A percentile compares a stretch with the other conserved stretches of the same genome.
Evolutionary conservation across 2,113 vertebrate genomes (phyloP).

Genomic region (Paramisgurnus dabryanus): DNA sequence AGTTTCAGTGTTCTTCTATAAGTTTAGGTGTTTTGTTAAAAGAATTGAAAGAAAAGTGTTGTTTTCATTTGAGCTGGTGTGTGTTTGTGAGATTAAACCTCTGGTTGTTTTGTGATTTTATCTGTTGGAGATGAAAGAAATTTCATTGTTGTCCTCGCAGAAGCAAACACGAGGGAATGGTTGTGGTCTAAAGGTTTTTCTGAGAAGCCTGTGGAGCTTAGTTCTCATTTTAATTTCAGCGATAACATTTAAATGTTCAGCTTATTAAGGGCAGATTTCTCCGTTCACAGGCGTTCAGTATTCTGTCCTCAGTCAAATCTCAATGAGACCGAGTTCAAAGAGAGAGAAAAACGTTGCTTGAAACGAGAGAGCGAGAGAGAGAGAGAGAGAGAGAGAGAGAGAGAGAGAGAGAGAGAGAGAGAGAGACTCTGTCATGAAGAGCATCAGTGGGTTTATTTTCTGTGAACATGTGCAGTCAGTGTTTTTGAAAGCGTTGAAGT

Average conservation of each 20-base stretch:
- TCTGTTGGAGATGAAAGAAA: constrained; percentile 18
- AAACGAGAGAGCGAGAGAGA: neutral
- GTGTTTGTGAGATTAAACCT: neutral
- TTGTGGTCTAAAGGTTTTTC: neutral
- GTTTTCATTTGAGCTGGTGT: too few species aligned
- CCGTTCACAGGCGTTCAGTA: neutral
- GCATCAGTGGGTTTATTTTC: too few species aligned
- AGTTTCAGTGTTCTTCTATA: too few species aligned
- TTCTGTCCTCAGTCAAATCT: neutral
- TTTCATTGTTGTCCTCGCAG: neutral
- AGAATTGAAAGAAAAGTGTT: too few species aligned
- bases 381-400: too few species aligned
- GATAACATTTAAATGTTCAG: neutral
- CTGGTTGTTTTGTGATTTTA: constrained; percentile 13
- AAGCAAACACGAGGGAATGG: neutral
- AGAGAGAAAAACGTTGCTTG: neutral
- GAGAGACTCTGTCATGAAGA: too few species aligned
- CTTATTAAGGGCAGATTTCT: neutral
- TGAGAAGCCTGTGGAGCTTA: neutral
- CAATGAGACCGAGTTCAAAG: neutral
- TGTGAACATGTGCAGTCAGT: too few species aligned
- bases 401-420: too few species aligned
- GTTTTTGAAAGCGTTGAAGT: neutral
- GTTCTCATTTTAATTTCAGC: neutral
- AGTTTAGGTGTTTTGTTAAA: too few species aligned